Base-by-base conservation (phyloP, 30 jellyfish, hydroid and myxozoan genomes). In the Chrysaora quinquecirrha region DNA sequence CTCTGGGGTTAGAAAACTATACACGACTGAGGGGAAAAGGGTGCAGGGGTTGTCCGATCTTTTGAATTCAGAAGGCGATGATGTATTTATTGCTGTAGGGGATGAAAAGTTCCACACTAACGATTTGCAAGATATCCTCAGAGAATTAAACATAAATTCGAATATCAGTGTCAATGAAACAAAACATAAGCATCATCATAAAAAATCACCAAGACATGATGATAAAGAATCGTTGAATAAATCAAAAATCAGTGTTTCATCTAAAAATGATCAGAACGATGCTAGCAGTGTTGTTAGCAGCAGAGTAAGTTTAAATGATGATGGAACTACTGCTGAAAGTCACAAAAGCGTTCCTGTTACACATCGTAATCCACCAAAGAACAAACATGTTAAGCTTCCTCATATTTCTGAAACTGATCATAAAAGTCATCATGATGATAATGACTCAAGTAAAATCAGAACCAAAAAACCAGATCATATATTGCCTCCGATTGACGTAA, bases 41-140 rank as follows among this genome's bases (percentile, higher is more conserved):
- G 97, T 94, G 49, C 88, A 75, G 54, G 96, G 90, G 33, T 88
- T 94, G 54, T 77, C 97, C 18, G 96, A 78, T 35, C 71, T 94
- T 16, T 74, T 94, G 52, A 84, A 91, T 66, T 56, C 76, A 1
- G 95, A 75, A 30, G 56, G 27, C 19, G 73, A 80, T 12, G 90
- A 76, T 52, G 73, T 88, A 25, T 87, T 94, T 72, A 76, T 94
- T 29, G 99, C 99, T n/a, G 99, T 94, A 28, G 99, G 99, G 6
- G 88, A 79, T 71, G 99, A 94, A 82, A 86, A 87, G 47, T 87
- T 94, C 71, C 87, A 86, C 38, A 32, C 73, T 30, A 48, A 78
- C 34, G 97, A 94, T 30, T 28, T 94, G 58, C 92, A 70, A 11
- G 85, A 76, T 33, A 87, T 94, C 4, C 81, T 93, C 14, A 77